Evolutionary conservation across 37 sponge, comb jelly and placozoan species (phyloP), one percentile per base, ranked within the genome.

Genomic region (Aplysina aerophoba): DNA sequence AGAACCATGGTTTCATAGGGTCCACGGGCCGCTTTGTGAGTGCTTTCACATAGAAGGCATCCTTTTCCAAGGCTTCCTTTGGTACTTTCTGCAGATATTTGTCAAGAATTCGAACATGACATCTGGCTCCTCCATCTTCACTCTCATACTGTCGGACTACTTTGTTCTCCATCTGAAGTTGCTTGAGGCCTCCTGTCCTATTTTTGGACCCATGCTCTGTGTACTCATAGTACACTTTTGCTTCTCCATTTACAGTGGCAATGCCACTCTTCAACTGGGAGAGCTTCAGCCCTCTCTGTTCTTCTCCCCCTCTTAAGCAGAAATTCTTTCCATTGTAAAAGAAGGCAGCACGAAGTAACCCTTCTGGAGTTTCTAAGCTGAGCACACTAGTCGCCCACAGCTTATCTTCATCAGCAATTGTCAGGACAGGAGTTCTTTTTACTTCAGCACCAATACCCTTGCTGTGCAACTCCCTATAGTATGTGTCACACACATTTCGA

Each of bases 161-260:
- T 37, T 86, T 86, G 27, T 86, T 86, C 6, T 75, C 41, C 17
- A 79, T 19, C 61, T 86, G 78, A 22, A 86, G 67, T 69, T 86
- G 80, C 22, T 86, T 53, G 22, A 53, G 16, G 33, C 86, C 82
- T 25, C 87, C 72, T 30, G 87, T 73, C 6, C 81, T 59, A 87
- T 87, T 80, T 37, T 88, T 87, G 15, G 87, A 87, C 17, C 87
- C 60, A 87, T 81, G 73, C 55, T 87, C 86, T 65, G 56, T 64
- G 27, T 86, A 86, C 60, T 79, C 39, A n/a, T 66, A 22, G 28
- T 21, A 82, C 21, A 57, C 60, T n/a, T 34, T 39, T 22, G 87
- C 73, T 11, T 17, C 14, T 22, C 53, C 73, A 35, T 72, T 82
- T 81, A 67, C 35, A 1, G 59, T 36, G 16, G 81, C 82, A 8